These are phyloP conservation scores for Cheilosia vernalis DNA, from an alignment of 2,888 invertebrate genomes.

Conservation along the genomic window DNA sequence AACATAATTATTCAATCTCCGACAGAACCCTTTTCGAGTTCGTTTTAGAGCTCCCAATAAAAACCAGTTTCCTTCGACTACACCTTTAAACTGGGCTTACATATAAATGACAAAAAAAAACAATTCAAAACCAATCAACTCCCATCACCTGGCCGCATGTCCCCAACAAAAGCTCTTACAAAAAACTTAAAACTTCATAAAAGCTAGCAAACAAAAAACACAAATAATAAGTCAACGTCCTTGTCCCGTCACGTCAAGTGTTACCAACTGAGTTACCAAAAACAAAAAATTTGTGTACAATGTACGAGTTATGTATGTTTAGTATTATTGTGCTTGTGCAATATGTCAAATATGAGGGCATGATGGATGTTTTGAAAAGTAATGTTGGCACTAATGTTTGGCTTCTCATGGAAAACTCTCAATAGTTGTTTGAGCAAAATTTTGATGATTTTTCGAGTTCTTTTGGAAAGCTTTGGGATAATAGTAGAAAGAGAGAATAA, in stretches of 20 bases:
- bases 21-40: too few relatives aligned
- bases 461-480: conserved; percentile 48
- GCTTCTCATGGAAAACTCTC: conserved; percentile 57
- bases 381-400: conserved; percentile 77
- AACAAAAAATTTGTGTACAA: conserved; percentile 28
- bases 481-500: neutral
- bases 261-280: conserved; percentile 64
- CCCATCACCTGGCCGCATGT: conserved; percentile 48
- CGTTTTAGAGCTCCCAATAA: too few relatives aligned
- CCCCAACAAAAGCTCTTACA: conserved; percentile 23
- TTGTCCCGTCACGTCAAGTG: conserved; percentile 67
- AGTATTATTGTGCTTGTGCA: conserved; percentile 26
- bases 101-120: neutral
- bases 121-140: conserved; percentile 4
- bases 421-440: conserved; percentile 48
- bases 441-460: conserved; percentile 70
- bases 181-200: neutral
- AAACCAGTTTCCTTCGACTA: neutral
- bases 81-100: neutral
- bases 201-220: conserved; percentile 19
- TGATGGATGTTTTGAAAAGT: conserved; percentile 57
- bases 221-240: conserved; percentile 34
- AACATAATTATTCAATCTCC: too few relatives aligned
- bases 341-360: conserved; percentile 39
- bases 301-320: conserved; percentile 50